Conservation (phyloP, 2,113 vertebrate genomes). For the Piaya cayana region DNA sequence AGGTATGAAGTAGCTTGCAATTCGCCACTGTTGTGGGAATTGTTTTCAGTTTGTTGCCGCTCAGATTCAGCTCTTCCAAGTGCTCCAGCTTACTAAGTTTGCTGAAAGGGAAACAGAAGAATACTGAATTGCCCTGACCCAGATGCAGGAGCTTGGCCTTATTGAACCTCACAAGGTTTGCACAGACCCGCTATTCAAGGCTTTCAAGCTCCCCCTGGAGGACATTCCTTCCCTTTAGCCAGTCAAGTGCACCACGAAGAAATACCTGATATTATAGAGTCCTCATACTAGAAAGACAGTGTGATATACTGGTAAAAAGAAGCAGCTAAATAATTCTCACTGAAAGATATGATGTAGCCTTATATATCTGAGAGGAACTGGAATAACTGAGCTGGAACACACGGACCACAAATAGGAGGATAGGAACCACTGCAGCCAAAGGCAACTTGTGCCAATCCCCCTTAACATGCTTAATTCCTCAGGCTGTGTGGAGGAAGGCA, state of each 20-base stretch:
- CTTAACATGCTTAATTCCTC: not conserved
- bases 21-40: conserved; percentile 94
- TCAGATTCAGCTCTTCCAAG: conserved; percentile 94
- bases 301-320: not conserved
- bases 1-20: conserved; percentile 92
- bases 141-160: not conserved
- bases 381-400: not conserved
- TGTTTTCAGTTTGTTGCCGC: conserved; percentile 93
- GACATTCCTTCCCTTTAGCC: not conserved
- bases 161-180: not conserved
- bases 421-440: not conserved
- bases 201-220: not conserved
- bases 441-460: not conserved
- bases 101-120: conserved; percentile 75
- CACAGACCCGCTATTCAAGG: not conserved
- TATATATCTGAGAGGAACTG: not conserved
- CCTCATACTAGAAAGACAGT: not conserved
- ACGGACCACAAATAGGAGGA: not conserved
- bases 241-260: not conserved
- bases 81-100: conserved; percentile 93
- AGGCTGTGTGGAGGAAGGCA: not conserved
- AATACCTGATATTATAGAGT: not conserved
- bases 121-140: not conserved
- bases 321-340: not conserved
- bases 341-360: not conserved